A percentile compares a stretch with the other conserved stretches of the same genome.
Conservation (phyloP, 1,140 invertebrate species). For the Papilio polytes region DNA sequence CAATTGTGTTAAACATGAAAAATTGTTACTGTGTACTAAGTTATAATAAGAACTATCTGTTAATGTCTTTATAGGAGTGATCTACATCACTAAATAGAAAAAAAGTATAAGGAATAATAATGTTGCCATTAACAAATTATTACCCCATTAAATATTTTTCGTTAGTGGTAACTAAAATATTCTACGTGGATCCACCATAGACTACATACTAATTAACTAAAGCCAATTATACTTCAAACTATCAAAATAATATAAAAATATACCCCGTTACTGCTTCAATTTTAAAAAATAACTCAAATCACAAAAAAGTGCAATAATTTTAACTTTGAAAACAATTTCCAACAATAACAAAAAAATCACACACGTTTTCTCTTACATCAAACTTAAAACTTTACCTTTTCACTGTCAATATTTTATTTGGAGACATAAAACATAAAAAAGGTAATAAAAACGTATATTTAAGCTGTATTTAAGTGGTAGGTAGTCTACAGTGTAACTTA, state of each 20-base stretch:
- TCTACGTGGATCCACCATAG: slow-evolving; percentile 18
- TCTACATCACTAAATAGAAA: slow-evolving; percentile 66
- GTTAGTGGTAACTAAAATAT: slow-evolving; percentile 26
- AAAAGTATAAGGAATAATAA: slow-evolving; percentile 66
- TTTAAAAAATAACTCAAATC: too few species aligned
- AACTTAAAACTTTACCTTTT: too few species aligned
- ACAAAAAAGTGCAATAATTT: too few species aligned
- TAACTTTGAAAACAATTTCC: too few species aligned
- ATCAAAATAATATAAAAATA: not conserved
- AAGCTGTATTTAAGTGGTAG: not conserved
- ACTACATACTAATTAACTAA: slow-evolving; percentile 12
- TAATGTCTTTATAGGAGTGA: slow-evolving; percentile 83
- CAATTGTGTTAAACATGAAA: slow-evolving; percentile 70
- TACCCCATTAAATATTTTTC: slow-evolving; percentile 35
- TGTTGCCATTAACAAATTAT: slow-evolving; percentile 36
- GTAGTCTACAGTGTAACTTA: slow-evolving; percentile 40
- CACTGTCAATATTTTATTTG: too few species aligned
- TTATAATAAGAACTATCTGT: slow-evolving; percentile 76
- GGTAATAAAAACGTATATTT: not conserved
- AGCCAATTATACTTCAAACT: not conserved
- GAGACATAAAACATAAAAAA: not conserved
- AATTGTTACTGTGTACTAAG: slow-evolving; percentile 76
- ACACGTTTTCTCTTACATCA: too few species aligned
- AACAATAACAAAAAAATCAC: too few species aligned
- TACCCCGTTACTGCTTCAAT: not conserved